Evolutionary conservation across 2,888 invertebrate genomes (phyloP).

Genomic region (Brachyptera risi): DNA sequence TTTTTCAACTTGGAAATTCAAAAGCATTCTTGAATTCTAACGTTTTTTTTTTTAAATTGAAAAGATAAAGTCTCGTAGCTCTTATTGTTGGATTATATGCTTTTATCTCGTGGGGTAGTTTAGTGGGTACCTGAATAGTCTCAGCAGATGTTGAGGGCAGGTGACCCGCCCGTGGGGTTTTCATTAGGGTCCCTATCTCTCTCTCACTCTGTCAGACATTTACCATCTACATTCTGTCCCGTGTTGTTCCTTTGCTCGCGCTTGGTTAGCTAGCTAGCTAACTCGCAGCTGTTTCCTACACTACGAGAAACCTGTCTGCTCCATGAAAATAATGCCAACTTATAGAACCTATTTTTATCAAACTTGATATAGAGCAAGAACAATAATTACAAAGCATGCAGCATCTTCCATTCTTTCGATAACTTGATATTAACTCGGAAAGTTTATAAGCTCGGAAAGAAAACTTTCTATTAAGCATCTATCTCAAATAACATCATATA

Average conservation of each 20-base stretch:
- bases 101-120: background rate
- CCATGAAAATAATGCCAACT: background rate
- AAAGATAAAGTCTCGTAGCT: too few relatives aligned
- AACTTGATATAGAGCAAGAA: too few relatives aligned
- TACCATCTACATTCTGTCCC: background rate
- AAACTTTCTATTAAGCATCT: too few relatives aligned
- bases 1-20: too few relatives aligned
- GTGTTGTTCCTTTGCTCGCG: background rate
- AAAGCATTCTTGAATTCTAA: too few relatives aligned
- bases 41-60: too few relatives aligned
- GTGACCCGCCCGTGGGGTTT: conserved; percentile 12
- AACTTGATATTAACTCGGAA: too few relatives aligned
- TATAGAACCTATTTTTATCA: too few relatives aligned
- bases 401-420: too few relatives aligned
- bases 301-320: conserved; percentile 5
- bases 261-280: background rate
- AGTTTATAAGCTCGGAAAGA: too few relatives aligned
- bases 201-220: background rate
- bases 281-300: conserved; percentile 13
- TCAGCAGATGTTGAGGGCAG: conserved; percentile 13
- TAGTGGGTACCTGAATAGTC: conserved; percentile 5
- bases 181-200: conserved; percentile 10
- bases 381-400: too few relatives aligned
- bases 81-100: background rate
- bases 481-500: too few relatives aligned